These are phyloP conservation scores for Xylocopa sonorina DNA, from an alignment of 1,140 invertebrate species.

Conservation along the genomic window DNA sequence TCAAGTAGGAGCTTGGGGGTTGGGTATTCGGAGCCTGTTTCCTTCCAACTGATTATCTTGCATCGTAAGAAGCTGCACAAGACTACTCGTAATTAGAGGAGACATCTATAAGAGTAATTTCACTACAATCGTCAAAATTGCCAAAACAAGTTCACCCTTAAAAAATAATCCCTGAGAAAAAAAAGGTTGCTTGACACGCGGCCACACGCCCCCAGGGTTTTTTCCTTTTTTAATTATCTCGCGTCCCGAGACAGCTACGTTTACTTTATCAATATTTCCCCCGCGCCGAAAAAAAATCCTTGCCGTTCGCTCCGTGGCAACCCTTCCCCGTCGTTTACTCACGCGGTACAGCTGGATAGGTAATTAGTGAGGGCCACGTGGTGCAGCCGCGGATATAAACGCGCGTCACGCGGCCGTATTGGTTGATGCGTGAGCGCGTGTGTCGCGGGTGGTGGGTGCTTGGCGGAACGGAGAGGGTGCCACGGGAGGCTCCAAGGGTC, in stretches of 20 bases:
- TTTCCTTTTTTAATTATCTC: conserved; percentile 19
- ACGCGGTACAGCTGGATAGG: conserved; percentile 56
- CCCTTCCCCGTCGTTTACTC: conserved; percentile 42
- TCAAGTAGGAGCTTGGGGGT: conserved; percentile 69
- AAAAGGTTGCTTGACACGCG: neutral
- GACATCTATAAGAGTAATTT: too few species aligned
- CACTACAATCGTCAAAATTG: neutral
- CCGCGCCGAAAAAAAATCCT: conserved; percentile 29
- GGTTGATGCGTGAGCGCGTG: conserved; percentile 59
- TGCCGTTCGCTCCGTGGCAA: conserved; percentile 27
- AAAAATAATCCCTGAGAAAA: neutral
- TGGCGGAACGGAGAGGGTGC: conserved; percentile 30
- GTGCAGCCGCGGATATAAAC: conserved; percentile 56
- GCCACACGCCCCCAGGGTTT: too few species aligned
- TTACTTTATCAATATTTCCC: conserved; percentile 46
- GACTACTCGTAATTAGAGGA: too few species aligned
- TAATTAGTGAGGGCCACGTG: conserved; percentile 68
- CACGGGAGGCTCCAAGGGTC: neutral
- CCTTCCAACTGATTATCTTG: conserved; percentile 28
- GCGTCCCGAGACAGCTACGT: conserved; percentile 22
- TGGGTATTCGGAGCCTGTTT: conserved; percentile 25
- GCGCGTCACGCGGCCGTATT: conserved; percentile 33
- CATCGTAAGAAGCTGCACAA: conserved; percentile 38
- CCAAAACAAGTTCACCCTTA: too few species aligned
- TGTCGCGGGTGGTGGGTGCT: conserved; percentile 50